These are phyloP conservation scores for Morpho achilles DNA, from an alignment of 2,888 invertebrate species.

Conservation along the genomic window DNA sequence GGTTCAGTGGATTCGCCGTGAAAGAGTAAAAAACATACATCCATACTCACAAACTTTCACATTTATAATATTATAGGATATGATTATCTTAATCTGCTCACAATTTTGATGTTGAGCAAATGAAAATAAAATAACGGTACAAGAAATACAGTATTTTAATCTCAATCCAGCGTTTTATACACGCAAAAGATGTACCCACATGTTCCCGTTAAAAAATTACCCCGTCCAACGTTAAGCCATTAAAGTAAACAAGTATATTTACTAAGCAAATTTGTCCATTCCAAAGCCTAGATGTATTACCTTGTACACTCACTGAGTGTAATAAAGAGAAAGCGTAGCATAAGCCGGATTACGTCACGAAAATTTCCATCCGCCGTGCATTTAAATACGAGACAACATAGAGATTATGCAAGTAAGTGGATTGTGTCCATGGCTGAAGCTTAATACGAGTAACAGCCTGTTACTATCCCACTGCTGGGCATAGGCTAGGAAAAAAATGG, in stretches of 20 bases:
- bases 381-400: slow-evolving; percentile 19
- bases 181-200: background rate
- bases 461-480: background rate
- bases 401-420: slow-evolving; percentile 34
- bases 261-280: slow-evolving; percentile 15
- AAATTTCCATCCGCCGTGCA: slow-evolving; percentile 20
- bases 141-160: background rate
- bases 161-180: background rate
- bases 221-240: slow-evolving; percentile 9
- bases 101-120: too few species aligned
- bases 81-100: too few species aligned
- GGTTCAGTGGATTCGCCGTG: too few species aligned
- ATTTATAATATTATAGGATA: too few species aligned
- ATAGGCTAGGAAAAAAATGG: background rate
- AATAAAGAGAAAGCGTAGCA: slow-evolving; percentile 23
- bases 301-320: slow-evolving; percentile 17
- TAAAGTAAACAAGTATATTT: slow-evolving; percentile 22
- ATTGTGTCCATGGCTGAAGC: slow-evolving; percentile 41
- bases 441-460: slow-evolving; percentile 41
- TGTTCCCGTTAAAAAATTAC: slow-evolving; percentile 4
- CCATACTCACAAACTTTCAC: too few species aligned
- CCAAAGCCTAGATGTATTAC: slow-evolving; percentile 19
- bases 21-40: too few species aligned
- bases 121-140: background rate
- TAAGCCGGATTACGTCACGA: slow-evolving; percentile 23